phyloP scores from a whole-genome alignment of 2,113 vertebrate genomes.

The Corvus hawaiiensis region DNA sequence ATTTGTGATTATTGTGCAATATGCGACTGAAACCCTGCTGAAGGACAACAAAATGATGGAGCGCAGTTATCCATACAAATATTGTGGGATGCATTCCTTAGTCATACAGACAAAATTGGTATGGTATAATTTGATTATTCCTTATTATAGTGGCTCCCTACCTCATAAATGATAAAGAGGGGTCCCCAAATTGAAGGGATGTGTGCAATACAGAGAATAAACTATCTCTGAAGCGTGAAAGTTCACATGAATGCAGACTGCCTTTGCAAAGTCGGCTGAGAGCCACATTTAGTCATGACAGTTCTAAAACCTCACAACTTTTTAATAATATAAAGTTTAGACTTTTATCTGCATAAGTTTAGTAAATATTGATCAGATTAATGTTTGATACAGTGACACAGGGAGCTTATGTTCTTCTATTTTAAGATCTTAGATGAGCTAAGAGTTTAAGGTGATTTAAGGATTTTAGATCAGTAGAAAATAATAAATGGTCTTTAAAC shows the following conservation, averaged over 20 bases:
- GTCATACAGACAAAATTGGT: not conserved
- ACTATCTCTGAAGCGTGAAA: not conserved
- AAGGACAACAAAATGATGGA: not conserved
- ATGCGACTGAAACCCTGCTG: not conserved
- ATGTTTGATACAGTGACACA: not conserved
- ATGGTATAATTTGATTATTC: not conserved
- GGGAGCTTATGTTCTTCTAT: not conserved
- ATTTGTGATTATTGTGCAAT: not conserved
- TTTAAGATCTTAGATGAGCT: constrained; percentile 4
- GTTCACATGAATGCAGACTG: not conserved
- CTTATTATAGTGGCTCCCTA: not conserved
- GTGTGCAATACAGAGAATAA: not conserved
- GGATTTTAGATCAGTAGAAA: constrained; percentile 30
- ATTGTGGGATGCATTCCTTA: not conserved
- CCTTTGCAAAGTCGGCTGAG: not conserved
- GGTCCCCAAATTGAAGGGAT: not conserved
- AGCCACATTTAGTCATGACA: not conserved
- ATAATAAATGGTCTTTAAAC: constrained; percentile 28
- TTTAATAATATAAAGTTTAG: not conserved
- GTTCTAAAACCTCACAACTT: not conserved
- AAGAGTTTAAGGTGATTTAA: constrained; percentile 33
- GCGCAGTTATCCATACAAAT: not conserved
- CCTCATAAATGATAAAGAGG: not conserved
- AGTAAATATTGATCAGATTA: constrained; percentile 23
- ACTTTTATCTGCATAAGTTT: constrained; percentile 5